Percentiles rank a stretch among this genome's conserved stretches.
These are phyloP conservation scores for Thripadectes ignobilis DNA, from an alignment of 2,797 vertebrate genomes.

Conservation along the genomic window DNA sequence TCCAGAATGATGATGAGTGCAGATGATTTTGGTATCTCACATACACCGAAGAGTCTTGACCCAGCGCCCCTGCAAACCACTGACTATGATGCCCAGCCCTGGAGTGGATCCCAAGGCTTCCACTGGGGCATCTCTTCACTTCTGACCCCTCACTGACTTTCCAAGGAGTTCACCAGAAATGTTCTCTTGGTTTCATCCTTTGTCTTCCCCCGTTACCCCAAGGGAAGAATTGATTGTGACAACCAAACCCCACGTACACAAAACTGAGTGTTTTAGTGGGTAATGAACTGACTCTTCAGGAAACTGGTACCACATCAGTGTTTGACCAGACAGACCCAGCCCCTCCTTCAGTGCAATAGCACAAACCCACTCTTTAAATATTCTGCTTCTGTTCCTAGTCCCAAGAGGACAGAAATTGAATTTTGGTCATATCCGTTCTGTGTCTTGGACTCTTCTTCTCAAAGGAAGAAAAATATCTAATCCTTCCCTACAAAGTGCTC, in stretches of 20 bases:
- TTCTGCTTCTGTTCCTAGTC: neutral
- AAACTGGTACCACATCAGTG: neutral
- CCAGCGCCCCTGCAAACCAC: neutral
- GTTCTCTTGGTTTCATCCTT: neutral
- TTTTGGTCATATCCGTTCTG: neutral
- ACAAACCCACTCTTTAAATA: neutral
- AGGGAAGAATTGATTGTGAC: neutral
- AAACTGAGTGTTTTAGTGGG: neutral
- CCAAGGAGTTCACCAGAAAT: neutral
- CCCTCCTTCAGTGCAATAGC: neutral
- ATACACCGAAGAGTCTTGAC: neutral
- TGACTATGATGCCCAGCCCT: accelerated
- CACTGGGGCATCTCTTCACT: neutral
- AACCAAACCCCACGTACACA: neutral
- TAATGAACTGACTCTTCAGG: neutral
- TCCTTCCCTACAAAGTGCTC: neutral
- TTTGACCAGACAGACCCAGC: neutral
- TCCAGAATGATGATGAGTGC: accelerated
- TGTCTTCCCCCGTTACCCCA: neutral
- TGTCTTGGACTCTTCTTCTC: neutral
- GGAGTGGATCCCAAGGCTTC: neutral
- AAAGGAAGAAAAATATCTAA: neutral
- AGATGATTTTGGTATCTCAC: neutral
- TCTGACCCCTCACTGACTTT: neutral
- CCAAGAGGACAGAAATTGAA: neutral